Conservation (phyloP, 2,888 invertebrate genomes). For the Ectemnius lituratus region DNA sequence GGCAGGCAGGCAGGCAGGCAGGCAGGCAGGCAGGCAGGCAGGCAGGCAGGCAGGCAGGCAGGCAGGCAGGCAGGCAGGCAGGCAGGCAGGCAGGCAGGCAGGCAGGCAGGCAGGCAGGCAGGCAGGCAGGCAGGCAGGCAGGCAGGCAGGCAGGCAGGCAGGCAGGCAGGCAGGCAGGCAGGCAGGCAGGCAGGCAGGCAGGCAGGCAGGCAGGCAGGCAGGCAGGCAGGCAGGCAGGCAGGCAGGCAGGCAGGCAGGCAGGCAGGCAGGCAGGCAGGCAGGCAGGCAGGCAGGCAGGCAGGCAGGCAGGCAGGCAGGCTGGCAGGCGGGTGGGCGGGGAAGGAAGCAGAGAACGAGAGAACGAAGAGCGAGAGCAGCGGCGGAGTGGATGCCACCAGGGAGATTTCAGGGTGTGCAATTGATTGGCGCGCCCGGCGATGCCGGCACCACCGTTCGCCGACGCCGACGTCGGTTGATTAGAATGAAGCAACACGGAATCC, state of each 20-base stretch:
- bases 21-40: slow-evolving; percentile 31
- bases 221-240: slow-evolving; percentile 31
- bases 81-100: slow-evolving; percentile 20
- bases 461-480: slow-evolving; percentile 74
- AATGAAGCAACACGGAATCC: slow-evolving; percentile 77
- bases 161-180: slow-evolving; percentile 40
- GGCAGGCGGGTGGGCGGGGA: slow-evolving; percentile 31
- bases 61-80: slow-evolving; percentile 43
- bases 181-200: slow-evolving; percentile 26
- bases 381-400: slow-evolving; percentile 54
- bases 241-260: slow-evolving; percentile 20
- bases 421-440: slow-evolving; percentile 71
- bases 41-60: slow-evolving; percentile 27
- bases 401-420: slow-evolving; percentile 73
- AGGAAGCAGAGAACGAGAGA: slow-evolving; percentile 47
- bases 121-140: slow-evolving; percentile 31
- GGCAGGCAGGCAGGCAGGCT: slow-evolving; percentile 31
- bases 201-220: slow-evolving; percentile 29
- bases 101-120: slow-evolving; percentile 33
- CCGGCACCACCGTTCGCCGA: slow-evolving; percentile 60
- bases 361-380: slow-evolving; percentile 39
- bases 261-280: slow-evolving; percentile 26
- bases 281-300: slow-evolving; percentile 29
- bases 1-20: slow-evolving; percentile 33
- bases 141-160: slow-evolving; percentile 27